Percentiles rank a stretch among this genome's conserved stretches.
Conservation (phyloP, 2,113 vertebrate species). For the Nibea coibor region DNA sequence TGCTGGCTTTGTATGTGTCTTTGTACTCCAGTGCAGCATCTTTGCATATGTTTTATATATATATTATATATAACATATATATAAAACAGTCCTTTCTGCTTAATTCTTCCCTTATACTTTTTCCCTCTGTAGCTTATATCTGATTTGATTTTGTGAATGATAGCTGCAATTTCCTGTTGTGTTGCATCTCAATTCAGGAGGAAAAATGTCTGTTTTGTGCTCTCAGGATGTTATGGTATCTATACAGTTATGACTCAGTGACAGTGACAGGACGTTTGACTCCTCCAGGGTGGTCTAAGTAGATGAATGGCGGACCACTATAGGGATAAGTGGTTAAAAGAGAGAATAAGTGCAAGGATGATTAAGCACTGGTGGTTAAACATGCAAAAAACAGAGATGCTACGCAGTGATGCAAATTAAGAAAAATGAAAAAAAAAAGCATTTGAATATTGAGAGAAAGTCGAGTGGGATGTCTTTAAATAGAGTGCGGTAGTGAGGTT, state of each 20-base stretch:
- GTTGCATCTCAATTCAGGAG: neutral
- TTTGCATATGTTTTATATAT: neutral
- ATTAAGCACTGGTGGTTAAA: neutral
- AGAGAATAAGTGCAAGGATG: neutral
- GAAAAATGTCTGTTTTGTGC: neutral
- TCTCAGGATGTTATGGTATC: neutral
- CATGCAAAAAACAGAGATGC: neutral
- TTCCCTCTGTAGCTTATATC: conserved; percentile 2
- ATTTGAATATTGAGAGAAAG: conserved; percentile 17
- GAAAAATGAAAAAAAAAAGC: neutral
- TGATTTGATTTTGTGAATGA: conserved; percentile 2
- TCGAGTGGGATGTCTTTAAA: conserved; percentile 58
- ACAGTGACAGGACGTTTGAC: conserved; percentile 18
- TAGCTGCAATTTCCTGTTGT: neutral
- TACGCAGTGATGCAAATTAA: neutral
- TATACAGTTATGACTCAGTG: neutral
- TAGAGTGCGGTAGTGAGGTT: conserved; percentile 74
- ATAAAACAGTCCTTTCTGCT: neutral
- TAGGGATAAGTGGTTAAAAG: conserved; percentile 14
- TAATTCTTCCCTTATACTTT: neutral
- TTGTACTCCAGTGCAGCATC: neutral
- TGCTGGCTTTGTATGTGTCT: neutral
- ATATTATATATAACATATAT: neutral
- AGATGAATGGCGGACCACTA: conserved; percentile 2
- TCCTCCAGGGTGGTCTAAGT: neutral